Base-by-base conservation (phyloP, 2,113 vertebrate genomes). In the Antigone vipio region DNA sequence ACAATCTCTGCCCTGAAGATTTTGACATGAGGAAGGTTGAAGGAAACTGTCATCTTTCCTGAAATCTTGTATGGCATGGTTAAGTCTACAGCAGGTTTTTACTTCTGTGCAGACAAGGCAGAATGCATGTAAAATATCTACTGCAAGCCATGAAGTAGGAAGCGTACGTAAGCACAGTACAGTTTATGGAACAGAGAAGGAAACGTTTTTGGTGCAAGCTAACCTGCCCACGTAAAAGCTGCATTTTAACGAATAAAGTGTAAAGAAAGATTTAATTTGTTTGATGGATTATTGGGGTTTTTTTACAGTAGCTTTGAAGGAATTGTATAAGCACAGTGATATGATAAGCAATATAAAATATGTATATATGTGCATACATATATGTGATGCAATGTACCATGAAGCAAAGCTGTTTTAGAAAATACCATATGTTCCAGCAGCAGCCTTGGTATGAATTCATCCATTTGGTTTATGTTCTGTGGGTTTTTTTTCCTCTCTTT, bases 291-390 rank as follows among this genome's bases (percentile, higher is more conserved):
- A 42, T 42, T 42, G 40, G 40, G 40, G 40, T 12, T 42, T 42
- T 42, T 42, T 47, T 26, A 5, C 5, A 27, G 5, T 29, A 42
- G 19, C 15, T 74, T 73, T 50, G 34, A 83, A 79, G 22, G 26
- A 73, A 22, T 56, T 88, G 11, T 35, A 0, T 45, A 30, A 60
- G 27, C 72, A 32, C 8, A 58, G 27, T 18, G 18, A 7, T 22
- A 11, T 38, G 38, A 38, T 55, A 52, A 94, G 29, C 40, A 85
- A 3, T 53, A 32, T 71, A n/a, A 83, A 77, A 68, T 32, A 30
- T 8, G 38, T 4, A 1, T 35, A 12, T 38, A 9, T 45, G 9
- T 56, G 26, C 34, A 8, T 45, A 6, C 5, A 1, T 55, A 6
- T 11, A 42, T 49, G 5, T 47, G n/a, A 5, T 73, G 63, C 1